These are phyloP conservation scores for Ageneiosus marmoratus DNA, from an alignment of 2,113 vertebrate genomes.

Conservation along the genomic window DNA sequence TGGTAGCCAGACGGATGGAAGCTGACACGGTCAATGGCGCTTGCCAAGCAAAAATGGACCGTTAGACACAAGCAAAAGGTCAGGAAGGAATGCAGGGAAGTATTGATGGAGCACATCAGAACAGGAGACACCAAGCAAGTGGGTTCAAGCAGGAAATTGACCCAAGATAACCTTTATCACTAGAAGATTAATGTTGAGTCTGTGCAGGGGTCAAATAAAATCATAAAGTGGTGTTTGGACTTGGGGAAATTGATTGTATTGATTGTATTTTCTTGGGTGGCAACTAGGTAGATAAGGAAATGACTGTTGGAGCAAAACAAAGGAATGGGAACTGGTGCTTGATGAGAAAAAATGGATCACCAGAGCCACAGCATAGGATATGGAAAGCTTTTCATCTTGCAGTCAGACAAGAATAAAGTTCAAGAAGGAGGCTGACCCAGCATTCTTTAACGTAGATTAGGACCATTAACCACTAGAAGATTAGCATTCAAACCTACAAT, in stretches of 20 bases:
- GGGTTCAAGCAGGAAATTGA: neutral
- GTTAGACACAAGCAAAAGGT: neutral
- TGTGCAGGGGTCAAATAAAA: neutral
- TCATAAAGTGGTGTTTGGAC: neutral
- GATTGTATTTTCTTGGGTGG: neutral
- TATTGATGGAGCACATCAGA: neutral
- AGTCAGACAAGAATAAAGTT: neutral
- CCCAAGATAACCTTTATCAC: neutral
- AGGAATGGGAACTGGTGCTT: neutral
- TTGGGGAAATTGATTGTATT: neutral
- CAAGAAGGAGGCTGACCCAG: neutral
- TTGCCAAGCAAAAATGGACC: constrained; percentile 2
- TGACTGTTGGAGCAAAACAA: neutral
- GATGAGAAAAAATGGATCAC: neutral
- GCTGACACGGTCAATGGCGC: neutral
- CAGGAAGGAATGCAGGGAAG: constrained; percentile 10
- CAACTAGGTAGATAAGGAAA: neutral
- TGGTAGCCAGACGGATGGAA: constrained; percentile 15
- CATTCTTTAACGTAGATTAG: neutral
- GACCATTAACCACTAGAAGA: neutral
- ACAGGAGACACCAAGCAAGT: neutral
- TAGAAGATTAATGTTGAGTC: neutral
- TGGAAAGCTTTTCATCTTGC: neutral
- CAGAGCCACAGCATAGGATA: neutral
- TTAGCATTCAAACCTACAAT: neutral